Evolutionary conservation across 2,888 invertebrate genomes (phyloP).

Genomic region (Ophioninae sp.): DNA sequence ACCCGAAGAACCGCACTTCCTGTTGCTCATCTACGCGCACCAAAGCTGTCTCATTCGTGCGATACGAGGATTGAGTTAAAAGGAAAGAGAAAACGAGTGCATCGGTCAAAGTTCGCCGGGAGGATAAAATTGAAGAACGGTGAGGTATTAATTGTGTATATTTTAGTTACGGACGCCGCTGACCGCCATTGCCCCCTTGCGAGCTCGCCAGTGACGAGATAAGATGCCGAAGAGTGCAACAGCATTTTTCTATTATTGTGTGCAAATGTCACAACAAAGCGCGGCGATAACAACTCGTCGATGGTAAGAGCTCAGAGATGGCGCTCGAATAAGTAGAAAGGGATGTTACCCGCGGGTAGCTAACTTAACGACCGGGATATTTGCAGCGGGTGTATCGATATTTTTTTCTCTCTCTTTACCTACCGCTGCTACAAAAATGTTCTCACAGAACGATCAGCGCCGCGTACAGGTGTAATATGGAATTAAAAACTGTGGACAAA

Average conservation of each 20-base stretch:
- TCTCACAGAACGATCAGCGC: constrained; percentile 4
- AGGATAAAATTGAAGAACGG: constrained; percentile 11
- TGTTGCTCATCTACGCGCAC: neutral
- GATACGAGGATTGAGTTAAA: neutral
- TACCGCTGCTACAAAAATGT: too few species aligned
- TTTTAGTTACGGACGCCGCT: constrained; percentile 31
- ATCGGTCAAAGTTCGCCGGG: neutral
- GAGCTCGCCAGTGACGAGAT: neutral
- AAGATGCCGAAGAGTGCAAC: constrained; percentile 2
- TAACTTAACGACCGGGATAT: neutral
- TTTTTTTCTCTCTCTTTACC: too few species aligned
- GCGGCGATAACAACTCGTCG: neutral
- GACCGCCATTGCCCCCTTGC: constrained; percentile 47
- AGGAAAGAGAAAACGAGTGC: neutral
- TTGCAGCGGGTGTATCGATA: too few species aligned
- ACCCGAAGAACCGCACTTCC: constrained; percentile 5
- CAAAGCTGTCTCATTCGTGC: neutral
- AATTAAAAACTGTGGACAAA: too few species aligned
- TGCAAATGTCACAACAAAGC: constrained; percentile 10
- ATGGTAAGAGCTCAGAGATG: neutral
- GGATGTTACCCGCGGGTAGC: neutral
- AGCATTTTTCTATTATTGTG: neutral
- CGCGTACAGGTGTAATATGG: neutral
- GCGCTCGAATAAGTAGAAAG: neutral
- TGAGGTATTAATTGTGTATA: constrained; percentile 4